phyloP scores from a whole-genome alignment of 2,888 invertebrate genomes.

The Scaeva pyrastri region DNA sequence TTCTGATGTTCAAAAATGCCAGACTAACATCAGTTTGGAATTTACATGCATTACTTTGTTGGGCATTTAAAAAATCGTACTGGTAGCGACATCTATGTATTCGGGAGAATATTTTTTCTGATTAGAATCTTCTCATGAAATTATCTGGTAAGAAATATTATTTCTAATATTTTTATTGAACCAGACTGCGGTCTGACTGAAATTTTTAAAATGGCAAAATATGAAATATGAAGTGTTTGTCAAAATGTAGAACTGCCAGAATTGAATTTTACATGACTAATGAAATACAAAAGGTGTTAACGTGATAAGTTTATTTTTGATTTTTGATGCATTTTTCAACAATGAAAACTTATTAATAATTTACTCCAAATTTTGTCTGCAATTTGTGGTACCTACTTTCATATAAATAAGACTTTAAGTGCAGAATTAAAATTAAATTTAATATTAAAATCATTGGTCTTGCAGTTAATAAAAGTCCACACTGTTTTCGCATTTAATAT shows the following conservation, averaged over 20 bases:
- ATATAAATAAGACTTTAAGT: too few species aligned
- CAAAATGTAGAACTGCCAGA: not conserved
- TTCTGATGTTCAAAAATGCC: not conserved
- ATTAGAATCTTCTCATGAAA: not conserved
- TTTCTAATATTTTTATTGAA: not conserved
- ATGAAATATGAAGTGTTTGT: not conserved
- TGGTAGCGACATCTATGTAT: slow-evolving; percentile 50
- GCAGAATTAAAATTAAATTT: slow-evolving; percentile 10
- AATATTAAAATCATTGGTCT: slow-evolving; percentile 1
- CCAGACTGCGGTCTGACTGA: not conserved
- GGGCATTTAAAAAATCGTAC: not conserved
- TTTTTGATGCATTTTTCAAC: too few species aligned
- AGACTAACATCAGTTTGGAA: not conserved
- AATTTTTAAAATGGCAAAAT: not conserved
- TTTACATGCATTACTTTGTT: not conserved
- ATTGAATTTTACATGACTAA: not conserved
- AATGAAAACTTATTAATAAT: too few species aligned
- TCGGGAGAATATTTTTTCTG: not conserved
- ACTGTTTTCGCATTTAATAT: slow-evolving; percentile 36
- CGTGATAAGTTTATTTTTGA: too few species aligned
- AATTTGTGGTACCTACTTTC: too few species aligned
- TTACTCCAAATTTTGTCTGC: too few species aligned
- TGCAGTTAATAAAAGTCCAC: slow-evolving; percentile 7
- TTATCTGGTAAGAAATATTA: slow-evolving; percentile 4
- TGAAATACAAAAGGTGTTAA: too few species aligned